Evolutionary conservation across 1,140 invertebrate species (phyloP).

Genomic region (Eriocheir sinensis): DNA sequence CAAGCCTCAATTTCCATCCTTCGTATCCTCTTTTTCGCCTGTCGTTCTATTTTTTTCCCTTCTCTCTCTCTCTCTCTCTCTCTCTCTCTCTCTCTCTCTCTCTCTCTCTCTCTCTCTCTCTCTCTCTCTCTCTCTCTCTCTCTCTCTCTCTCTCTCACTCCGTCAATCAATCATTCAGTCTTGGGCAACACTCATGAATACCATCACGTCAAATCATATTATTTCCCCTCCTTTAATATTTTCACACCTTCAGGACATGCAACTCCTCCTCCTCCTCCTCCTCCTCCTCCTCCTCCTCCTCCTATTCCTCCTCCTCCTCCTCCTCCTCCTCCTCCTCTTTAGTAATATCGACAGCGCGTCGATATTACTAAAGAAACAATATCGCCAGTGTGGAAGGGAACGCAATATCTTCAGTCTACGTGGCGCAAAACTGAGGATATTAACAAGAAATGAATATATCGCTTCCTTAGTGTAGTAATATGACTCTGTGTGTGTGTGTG

Average conservation of each 20-base stretch:
- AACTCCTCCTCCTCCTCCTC: neutral
- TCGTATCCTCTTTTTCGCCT: too few species aligned
- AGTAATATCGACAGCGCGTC: too few species aligned
- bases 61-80: too few species aligned
- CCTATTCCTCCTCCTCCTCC: neutral
- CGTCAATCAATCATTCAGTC: neutral
- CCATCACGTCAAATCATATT: neutral
- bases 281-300: slow-evolving; percentile 11
- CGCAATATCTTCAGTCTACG: neutral
- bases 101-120: too few species aligned
- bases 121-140: too few species aligned
- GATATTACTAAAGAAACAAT: slow-evolving; percentile 8
- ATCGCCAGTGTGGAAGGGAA: neutral
- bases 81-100: too few species aligned
- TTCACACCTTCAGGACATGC: neutral
- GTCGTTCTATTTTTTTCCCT: too few species aligned
- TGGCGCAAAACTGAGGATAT: neutral
- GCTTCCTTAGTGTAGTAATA: neutral
- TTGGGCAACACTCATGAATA: neutral
- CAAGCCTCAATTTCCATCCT: too few species aligned
- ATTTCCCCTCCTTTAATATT: neutral
- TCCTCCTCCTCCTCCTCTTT: neutral
- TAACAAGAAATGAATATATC: neutral
- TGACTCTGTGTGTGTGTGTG: neutral
- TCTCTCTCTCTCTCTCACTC: neutral